Conservation (phyloP, 2,888 invertebrate genomes). For the Chaitophorus viminalis region DNA sequence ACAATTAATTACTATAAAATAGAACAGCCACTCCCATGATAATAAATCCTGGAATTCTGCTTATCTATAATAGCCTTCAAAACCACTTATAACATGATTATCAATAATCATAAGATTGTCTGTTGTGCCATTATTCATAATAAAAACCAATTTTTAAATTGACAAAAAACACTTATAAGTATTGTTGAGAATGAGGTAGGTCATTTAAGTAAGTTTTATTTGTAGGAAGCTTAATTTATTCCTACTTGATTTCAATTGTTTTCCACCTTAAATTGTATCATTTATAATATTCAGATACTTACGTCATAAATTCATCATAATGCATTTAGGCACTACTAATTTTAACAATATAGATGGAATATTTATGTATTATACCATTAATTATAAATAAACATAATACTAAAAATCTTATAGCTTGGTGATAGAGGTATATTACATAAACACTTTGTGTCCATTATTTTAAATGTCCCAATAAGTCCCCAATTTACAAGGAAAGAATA, state of each 20-base stretch:
- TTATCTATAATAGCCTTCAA: slow-evolving; percentile 40
- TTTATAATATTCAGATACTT: no score
- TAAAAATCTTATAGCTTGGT: no score
- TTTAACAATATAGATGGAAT: no score
- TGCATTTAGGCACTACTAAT: no score
- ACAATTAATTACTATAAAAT: background rate
- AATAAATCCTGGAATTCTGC: slow-evolving; percentile 30
- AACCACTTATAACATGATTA: slow-evolving; percentile 28
- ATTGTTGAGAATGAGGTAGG: background rate
- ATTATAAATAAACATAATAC: no score
- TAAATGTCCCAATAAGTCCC: no score
- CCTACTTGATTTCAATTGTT: background rate
- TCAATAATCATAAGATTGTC: background rate
- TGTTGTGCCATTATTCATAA: slow-evolving; percentile 31
- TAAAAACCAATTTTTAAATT: slow-evolving; percentile 25
- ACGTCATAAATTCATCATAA: no score
- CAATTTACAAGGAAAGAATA: no score
- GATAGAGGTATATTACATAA: no score
- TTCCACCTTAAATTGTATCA: no score
- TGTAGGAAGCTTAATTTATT: background rate
- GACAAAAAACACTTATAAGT: background rate
- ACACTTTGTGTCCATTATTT: no score
- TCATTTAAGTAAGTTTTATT: background rate
- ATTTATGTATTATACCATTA: no score
- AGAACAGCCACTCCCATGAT: background rate